Evolutionary conservation across 2,797 vertebrate genomes (phyloP), one percentile per base, ranked within the genome.

Genomic region (Neosilurus hyrtlii): DNA sequence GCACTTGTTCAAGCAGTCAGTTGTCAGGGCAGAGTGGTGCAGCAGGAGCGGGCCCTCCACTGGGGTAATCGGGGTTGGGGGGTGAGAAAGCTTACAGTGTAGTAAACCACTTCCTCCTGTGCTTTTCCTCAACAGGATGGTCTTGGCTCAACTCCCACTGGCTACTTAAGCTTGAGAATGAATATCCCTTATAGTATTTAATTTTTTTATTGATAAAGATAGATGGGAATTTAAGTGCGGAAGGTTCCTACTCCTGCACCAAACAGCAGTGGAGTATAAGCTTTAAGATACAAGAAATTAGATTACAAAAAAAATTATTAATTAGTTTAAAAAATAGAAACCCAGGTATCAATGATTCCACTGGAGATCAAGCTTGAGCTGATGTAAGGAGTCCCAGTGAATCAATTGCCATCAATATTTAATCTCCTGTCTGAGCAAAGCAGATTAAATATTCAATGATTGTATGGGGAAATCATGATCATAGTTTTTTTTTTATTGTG

Each of bases 1-100:
- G 89, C 83, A 63, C 86, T 93, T 90, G 89, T 90, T 92, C 90
- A 91, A 89, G 86, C 81, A 91, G 87, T 92, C 91, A 90, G 87
- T 93, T 91, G 87, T 90, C 86, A 89, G 86, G 90, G 90, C 89
- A 85, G 94, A 95, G 89, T 91, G 90, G 91, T 89, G 84, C 89
- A 93, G 87, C 89, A 90, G 84, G 78, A 92, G 86, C 51, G 0
- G 77, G 82, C 84, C 82, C 86, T 73, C 83, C 35, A 16, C 24
- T 68, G 73, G 20, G 81, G 80, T 59, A 88, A 85, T 86, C 80
- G 85, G 82, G 11, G 10, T 37, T 83, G 89, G 35, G 43, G 18
- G 73, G 22, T 68, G 3, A 63, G 79, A 56, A 71, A 71, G 59
- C 57, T 35, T 72, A 74, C 72, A 63, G 43, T 61, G 72, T 52